phyloP scores from a whole-genome alignment of 2,113 vertebrate genomes.

The Leptocoma aspasia region DNA sequence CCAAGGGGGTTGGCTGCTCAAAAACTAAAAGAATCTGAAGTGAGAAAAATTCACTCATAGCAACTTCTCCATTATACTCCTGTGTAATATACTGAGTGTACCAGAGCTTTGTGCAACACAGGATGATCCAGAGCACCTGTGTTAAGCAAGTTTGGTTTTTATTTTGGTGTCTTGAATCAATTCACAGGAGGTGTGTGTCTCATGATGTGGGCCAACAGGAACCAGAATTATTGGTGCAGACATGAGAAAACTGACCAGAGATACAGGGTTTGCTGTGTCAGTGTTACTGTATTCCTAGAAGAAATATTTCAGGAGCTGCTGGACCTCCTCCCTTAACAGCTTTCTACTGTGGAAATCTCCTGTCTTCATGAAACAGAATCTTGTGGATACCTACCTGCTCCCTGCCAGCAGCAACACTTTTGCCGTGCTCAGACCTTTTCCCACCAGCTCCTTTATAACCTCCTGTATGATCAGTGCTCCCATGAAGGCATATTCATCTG shows the following conservation, averaged over 20 bases:
- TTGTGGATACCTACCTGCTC: slow-evolving; percentile 83
- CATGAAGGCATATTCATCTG: slow-evolving; percentile 95
- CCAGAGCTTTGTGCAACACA: not conserved
- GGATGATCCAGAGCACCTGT: not conserved
- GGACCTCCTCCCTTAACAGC: not conserved
- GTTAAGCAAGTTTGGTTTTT: not conserved
- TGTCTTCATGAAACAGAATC: not conserved
- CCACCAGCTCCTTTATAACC: slow-evolving; percentile 90
- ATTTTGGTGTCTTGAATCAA: not conserved
- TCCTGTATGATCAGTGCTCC: slow-evolving; percentile 95
- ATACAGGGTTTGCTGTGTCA: not conserved
- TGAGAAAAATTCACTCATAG: not conserved
- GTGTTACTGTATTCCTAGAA: not conserved
- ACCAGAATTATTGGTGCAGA: not conserved
- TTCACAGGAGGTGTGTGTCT: not conserved
- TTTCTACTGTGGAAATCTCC: not conserved
- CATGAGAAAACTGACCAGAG: not conserved
- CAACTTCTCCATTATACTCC: not conserved
- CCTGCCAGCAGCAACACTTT: slow-evolving; percentile 93
- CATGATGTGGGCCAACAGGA: not conserved
- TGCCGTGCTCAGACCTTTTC: slow-evolving; percentile 86
- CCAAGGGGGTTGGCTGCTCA: not conserved
- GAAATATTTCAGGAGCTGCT: not conserved
- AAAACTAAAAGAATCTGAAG: not conserved
- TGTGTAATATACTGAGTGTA: rapidly evolving